Evolutionary conservation across 1,140 invertebrate genomes (phyloP).

Genomic region (Drosophila pachea): DNA sequence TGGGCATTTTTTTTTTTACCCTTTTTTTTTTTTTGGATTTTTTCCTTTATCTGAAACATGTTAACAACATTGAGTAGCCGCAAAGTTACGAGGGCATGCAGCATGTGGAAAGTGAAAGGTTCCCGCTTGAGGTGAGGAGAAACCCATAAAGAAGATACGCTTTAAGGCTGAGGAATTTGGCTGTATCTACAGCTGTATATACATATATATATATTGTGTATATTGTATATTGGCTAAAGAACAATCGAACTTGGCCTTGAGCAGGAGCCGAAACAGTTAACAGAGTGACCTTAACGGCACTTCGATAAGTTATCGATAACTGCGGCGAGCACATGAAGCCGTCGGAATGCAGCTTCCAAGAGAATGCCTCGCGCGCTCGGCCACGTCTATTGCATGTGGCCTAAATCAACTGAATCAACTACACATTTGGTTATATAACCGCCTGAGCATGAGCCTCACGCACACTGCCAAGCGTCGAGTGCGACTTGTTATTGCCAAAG

Average conservation of each 20-base stretch:
- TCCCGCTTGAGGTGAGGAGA: conserved; percentile 7
- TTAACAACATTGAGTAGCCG: conserved; percentile 23
- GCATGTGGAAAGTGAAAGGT: conserved; percentile 34
- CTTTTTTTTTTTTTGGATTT: not conserved
- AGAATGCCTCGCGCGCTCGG: conserved; percentile 4
- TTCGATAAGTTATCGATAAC: not conserved
- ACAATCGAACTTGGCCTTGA: conserved; percentile 13
- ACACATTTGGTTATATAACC: conserved; percentile 62
- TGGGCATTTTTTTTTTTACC: not conserved
- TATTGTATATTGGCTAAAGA: not conserved
- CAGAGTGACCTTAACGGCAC: too few relatives aligned
- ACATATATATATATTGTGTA: too few relatives aligned
- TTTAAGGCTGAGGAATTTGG: conserved; percentile 8
- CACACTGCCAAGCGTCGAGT: conserved; percentile 5
- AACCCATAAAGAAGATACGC: conserved; percentile 18
- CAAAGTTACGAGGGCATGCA: conserved; percentile 29
- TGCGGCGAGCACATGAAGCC: too few relatives aligned
- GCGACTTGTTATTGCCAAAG: conserved; percentile 52
- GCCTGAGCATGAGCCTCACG: conserved; percentile 25
- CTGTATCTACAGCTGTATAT: too few relatives aligned
- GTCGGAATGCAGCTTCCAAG: conserved; percentile 5
- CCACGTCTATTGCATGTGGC: conserved; percentile 40
- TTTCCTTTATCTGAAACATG: conserved; percentile 4
- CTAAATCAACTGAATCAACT: conserved; percentile 62
- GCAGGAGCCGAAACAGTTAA: not conserved